phyloP scores from a whole-genome alignment of 1,140 invertebrate genomes.

The Penaeus chinensis region DNA sequence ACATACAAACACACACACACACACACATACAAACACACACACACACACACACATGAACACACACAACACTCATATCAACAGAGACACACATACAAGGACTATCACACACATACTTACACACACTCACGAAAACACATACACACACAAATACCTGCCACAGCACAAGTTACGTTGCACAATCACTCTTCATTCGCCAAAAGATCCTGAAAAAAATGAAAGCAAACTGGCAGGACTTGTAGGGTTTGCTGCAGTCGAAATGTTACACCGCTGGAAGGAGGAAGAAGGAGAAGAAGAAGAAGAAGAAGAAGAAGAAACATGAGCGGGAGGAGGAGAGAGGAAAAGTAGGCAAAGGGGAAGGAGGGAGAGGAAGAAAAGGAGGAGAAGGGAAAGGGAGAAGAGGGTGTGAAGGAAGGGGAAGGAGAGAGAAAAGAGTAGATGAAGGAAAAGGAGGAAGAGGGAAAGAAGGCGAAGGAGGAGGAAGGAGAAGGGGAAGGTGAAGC shows the following conservation, averaged over 20 bases:
- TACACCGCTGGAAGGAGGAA: no score
- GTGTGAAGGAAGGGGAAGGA: neutral
- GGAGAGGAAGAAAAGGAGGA: no score
- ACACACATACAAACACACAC: no score
- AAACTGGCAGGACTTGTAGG: neutral
- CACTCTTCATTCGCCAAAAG: neutral
- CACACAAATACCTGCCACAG: neutral
- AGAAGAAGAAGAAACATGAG: neutral
- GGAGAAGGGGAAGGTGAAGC: neutral
- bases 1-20: no score
- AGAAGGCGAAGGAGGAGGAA: neutral
- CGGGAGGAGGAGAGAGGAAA: neutral
- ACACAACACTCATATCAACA: neutral
- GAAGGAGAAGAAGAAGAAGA: neutral
- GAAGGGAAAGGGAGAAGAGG: no score
- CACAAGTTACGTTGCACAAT: neutral
- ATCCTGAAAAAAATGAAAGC: neutral
- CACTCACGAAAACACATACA: constrained; percentile 8
- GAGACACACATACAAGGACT: neutral
- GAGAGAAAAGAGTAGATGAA: neutral
- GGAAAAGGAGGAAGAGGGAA: neutral
- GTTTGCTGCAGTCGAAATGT: no score
- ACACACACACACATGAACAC: no score
- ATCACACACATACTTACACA: neutral
- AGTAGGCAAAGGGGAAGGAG: neutral